Conservation (phyloP, 2,797 vertebrate species). For the Pogonophryne albipinna region DNA sequence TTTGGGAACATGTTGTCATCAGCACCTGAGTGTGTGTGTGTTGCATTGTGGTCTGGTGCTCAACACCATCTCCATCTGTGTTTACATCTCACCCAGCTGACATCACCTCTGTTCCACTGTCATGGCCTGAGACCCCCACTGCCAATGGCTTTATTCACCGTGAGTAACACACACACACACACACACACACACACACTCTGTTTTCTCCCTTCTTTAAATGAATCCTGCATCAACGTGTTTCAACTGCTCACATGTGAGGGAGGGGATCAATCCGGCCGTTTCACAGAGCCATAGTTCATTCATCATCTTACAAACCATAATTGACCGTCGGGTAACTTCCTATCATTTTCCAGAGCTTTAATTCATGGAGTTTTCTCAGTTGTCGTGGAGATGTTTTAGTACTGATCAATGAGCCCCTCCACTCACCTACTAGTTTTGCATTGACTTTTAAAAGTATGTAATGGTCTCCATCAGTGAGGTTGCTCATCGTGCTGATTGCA, state of each 20-base stretch:
- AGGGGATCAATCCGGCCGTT: background rate
- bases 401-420: background rate
- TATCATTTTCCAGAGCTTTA: background rate
- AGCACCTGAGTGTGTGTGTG: constrained; percentile 11
- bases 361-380: background rate
- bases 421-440: background rate
- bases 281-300: background rate
- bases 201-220: background rate
- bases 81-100: constrained; percentile 71
- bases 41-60: constrained; percentile 44
- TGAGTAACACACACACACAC: constrained; percentile 67
- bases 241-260: background rate
- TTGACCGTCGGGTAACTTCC: background rate
- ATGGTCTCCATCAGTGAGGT: background rate
- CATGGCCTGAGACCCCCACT: constrained; percentile 75
- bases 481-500: background rate
- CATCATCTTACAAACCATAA: background rate
- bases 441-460: background rate
- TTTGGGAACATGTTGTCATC: background rate
- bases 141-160: constrained; percentile 60
- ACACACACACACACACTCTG: background rate
- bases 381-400: background rate
- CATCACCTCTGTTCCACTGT: constrained; percentile 65
- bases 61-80: constrained; percentile 58
- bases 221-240: background rate